Evolutionary conservation across 2,888 invertebrate species (phyloP), one percentile per base, ranked within the genome.

Genomic region (Chymomyza caudatula): DNA sequence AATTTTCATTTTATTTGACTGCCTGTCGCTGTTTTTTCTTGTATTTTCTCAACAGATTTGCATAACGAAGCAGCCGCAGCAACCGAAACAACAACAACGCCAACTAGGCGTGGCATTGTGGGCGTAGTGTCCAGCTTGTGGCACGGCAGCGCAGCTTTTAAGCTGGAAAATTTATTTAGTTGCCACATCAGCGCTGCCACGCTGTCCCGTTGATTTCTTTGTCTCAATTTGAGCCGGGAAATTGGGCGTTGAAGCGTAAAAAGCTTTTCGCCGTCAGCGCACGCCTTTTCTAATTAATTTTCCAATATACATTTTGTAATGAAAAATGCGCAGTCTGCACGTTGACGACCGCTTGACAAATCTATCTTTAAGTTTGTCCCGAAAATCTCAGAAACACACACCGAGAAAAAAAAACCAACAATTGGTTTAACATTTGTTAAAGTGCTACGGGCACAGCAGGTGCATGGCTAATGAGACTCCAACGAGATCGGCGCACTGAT

Each of bases 1-100:
- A 73, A 82, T 77, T 78, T 79, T 87, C 76, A 79, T 87, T 79
- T 78, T 15, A 65, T 73, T 75, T 64, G 56, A 69, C 60, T 61
- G 63, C n/a, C 60, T 53, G 53, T 57, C 42, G 25, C 61, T 67
- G 59, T 74, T 71, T 67, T 67, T 69, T 68, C 58, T 65, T 67
- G 60, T 68, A 60, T 65, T 60, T 63, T 56, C 59, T 66, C 20
- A 53, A 42, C 60, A 71, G 77, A 85, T 85, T 85, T 85, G 87
- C 85, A 85, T 85, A 85, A 85, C 87, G 85, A 85, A 85, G 85
- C 80, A 73, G 69, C 63, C 44, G 37, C 65, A 69, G 56, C 65
- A 71, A 64, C 64, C 77, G 59, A 43, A 69, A 60, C 25, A 29
- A 49, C 57, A 63, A 22, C 49, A 58, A 20, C 25, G 4, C 66